Evolutionary conservation across 1,140 invertebrate genomes (phyloP).

Genomic region (Hyles euphorbiae): DNA sequence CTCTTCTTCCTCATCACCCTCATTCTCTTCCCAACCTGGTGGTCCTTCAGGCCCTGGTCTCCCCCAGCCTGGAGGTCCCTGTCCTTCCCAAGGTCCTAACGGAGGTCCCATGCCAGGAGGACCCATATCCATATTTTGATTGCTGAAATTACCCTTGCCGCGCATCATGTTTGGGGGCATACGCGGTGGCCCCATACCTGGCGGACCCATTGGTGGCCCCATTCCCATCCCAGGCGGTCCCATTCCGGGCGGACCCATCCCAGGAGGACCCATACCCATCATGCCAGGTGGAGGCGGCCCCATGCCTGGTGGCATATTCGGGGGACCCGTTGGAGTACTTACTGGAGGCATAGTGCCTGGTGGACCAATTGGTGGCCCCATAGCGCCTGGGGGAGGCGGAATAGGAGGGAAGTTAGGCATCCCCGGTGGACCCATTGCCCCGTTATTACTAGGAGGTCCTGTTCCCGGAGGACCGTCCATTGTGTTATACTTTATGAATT

Average conservation of each 20-base stretch:
- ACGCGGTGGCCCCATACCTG: conserved; percentile 40
- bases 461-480: conserved; percentile 64
- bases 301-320: conserved; percentile 26
- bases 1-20: conserved; percentile 49
- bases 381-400: conserved; percentile 55
- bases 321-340: conserved; percentile 28
- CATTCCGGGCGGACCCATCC: conserved; percentile 52
- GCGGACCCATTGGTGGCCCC: conserved; percentile 35
- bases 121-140: conserved; percentile 50
- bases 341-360: conserved; percentile 51
- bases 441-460: conserved; percentile 39
- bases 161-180: conserved; percentile 37
- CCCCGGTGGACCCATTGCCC: conserved; percentile 52
- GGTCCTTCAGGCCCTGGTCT: conserved; percentile 50
- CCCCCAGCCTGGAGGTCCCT: conserved; percentile 44
- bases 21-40: conserved; percentile 54
- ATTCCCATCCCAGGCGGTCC: conserved; percentile 28
- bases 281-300: conserved; percentile 45
- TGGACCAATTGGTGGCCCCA: conserved; percentile 48
- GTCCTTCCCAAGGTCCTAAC: conserved; percentile 40
- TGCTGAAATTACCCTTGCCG: conserved; percentile 34
- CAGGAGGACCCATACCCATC: conserved; percentile 40
- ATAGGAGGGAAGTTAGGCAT: conserved; percentile 60
- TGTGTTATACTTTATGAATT: not conserved
- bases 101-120: conserved; percentile 47